These are phyloP conservation scores for Rhinolophus ferrumequinum DNA, from an alignment of 2,113 vertebrate species.

Conservation along the genomic window DNA sequence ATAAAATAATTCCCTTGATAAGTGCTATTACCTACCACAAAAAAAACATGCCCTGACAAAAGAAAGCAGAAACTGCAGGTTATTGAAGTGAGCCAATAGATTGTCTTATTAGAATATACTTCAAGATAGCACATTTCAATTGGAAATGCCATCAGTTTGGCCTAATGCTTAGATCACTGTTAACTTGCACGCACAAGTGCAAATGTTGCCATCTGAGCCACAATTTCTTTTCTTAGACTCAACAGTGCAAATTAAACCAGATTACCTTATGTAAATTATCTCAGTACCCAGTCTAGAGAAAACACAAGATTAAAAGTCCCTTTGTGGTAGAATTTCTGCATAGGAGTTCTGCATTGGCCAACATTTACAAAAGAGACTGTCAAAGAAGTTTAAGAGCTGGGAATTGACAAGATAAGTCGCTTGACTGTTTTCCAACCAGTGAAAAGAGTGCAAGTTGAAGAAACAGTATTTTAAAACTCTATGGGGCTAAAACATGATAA, in stretches of 20 bases:
- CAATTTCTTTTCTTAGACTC: neutral
- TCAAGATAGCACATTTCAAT: neutral
- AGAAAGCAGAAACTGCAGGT: neutral
- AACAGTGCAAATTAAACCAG: slow-evolving; percentile 13
- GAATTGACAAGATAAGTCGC: slow-evolving; percentile 6
- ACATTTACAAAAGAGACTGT: neutral
- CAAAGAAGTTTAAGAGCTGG: slow-evolving; percentile 25
- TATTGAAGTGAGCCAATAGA: neutral
- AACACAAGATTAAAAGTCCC: neutral
- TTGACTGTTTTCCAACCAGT: neutral
- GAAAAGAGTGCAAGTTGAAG: neutral
- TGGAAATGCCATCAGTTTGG: neutral
- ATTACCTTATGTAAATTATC: neutral
- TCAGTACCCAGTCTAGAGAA: neutral
- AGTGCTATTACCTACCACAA: neutral
- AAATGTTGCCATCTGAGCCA: neutral
- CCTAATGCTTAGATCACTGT: neutral
- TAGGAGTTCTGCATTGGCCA: neutral
- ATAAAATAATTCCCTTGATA: neutral
- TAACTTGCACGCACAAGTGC: neutral
- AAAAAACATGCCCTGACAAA: neutral
- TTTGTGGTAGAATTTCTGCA: neutral
- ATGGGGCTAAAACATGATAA: neutral
- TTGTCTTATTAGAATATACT: neutral
- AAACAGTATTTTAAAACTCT: neutral